These are phyloP conservation scores for Oenanthe oenanthe DNA, from an alignment of 2,113 vertebrate species.

Conservation along the genomic window DNA sequence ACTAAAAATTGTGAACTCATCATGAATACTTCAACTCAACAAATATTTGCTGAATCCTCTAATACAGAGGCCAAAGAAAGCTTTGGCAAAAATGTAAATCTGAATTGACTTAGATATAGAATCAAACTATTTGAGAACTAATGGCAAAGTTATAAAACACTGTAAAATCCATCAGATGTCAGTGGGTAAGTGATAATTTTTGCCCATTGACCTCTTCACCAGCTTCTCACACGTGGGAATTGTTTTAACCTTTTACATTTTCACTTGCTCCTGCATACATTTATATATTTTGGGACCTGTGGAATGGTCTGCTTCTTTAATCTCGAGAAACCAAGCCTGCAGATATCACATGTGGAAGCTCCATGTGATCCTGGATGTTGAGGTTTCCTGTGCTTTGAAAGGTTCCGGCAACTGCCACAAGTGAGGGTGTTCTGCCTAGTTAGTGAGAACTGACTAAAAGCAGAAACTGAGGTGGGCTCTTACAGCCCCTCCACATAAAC, in stretches of 20 bases:
- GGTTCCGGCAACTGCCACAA: not conserved
- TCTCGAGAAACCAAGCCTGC: not conserved
- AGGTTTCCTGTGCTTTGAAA: not conserved
- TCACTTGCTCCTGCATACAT: not conserved
- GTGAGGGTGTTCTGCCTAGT: not conserved
- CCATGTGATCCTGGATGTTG: accelerated
- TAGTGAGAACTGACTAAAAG: not conserved
- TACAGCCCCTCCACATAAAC: not conserved
- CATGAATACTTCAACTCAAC: not conserved
- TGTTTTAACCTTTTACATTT: not conserved
- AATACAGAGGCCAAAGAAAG: not conserved
- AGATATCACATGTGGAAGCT: accelerated
- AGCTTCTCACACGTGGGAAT: not conserved
- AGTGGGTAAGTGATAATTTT: not conserved
- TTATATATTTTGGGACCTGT: not conserved
- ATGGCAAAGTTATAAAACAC: not conserved
- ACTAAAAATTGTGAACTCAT: not conserved
- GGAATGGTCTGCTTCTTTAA: not conserved
- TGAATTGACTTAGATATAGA: not conserved
- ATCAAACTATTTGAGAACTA: not conserved
- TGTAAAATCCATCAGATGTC: not conserved
- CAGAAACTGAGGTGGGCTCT: not conserved
- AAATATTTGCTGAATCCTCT: not conserved
- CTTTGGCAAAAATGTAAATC: not conserved
- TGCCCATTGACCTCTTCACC: not conserved